Conservation (phyloP, 2,888 invertebrate genomes). For the Thereva nobilitata region DNA sequence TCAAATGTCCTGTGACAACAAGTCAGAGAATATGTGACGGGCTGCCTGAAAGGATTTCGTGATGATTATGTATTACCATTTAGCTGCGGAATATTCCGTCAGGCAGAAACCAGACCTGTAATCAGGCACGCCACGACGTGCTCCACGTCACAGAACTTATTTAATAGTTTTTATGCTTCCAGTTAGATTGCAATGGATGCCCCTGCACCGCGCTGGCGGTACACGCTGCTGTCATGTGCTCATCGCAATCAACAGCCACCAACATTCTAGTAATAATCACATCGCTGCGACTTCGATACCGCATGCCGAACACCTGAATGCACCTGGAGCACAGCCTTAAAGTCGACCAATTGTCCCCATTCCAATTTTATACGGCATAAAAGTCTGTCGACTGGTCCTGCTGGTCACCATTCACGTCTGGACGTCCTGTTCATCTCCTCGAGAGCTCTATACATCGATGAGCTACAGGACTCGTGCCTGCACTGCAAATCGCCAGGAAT, state of each 20-base stretch:
- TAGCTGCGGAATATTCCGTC: conserved; percentile 28
- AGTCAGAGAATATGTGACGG: conserved; percentile 29
- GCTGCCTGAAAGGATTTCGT: conserved; percentile 32
- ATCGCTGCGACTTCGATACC: too few species aligned
- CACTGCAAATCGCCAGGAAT: conserved; percentile 9
- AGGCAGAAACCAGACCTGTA: conserved; percentile 29
- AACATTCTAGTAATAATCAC: too few species aligned
- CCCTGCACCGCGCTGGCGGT: conserved; percentile 6
- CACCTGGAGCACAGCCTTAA: too few species aligned
- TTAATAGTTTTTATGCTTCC: conserved; percentile 17
- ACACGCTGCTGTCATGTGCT: background rate
- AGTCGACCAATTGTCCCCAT: too few species aligned
- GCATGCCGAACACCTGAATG: too few species aligned
- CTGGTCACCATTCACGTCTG: too few species aligned
- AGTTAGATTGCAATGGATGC: conserved; percentile 7
- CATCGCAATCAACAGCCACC: conserved; percentile 4
- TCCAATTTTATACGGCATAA: too few species aligned
- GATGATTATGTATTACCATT: conserved; percentile 36
- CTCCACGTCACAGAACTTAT: conserved; percentile 16
- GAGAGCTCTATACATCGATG: too few species aligned
- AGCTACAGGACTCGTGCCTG: background rate
- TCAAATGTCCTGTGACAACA: conserved; percentile 36
- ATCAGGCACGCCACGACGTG: conserved; percentile 20
- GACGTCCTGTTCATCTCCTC: too few species aligned
- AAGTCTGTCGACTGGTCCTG: too few species aligned